Conservation (phyloP, 2,797 vertebrate genomes). For the Natrix natrix region DNA sequence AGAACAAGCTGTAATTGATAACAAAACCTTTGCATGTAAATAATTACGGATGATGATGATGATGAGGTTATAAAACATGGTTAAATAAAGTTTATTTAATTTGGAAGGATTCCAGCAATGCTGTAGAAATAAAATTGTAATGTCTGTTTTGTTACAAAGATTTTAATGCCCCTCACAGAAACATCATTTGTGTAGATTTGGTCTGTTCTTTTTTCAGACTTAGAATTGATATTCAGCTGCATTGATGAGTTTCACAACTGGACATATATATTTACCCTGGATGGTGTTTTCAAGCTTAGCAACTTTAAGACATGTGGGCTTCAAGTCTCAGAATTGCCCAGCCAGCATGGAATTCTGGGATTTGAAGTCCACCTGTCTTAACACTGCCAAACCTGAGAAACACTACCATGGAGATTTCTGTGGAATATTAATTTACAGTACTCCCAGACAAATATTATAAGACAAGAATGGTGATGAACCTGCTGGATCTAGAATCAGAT, state of each 20-base stretch:
- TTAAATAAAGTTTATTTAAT: background rate
- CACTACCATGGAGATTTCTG: background rate
- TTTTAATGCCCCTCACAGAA: background rate
- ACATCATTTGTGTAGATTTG: background rate
- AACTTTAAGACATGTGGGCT: background rate
- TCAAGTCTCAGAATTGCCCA: background rate
- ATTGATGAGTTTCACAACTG: background rate
- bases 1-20: background rate
- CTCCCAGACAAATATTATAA: background rate
- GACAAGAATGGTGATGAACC: background rate
- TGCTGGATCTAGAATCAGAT: background rate
- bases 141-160: background rate
- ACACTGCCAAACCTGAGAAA: background rate
- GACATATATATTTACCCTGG: background rate
- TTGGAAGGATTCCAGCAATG: background rate
- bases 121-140: background rate
- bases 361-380: background rate
- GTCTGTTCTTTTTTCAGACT: background rate
- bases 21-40: constrained; percentile 17
- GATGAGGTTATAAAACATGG: background rate
- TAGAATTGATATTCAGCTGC: background rate
- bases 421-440: background rate
- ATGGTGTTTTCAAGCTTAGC: background rate
- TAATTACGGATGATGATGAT: constrained; percentile 8
- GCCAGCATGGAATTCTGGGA: background rate